These are phyloP conservation scores for Theristicus caerulescens DNA, from an alignment of 2,113 vertebrate genomes.

Conservation along the genomic window DNA sequence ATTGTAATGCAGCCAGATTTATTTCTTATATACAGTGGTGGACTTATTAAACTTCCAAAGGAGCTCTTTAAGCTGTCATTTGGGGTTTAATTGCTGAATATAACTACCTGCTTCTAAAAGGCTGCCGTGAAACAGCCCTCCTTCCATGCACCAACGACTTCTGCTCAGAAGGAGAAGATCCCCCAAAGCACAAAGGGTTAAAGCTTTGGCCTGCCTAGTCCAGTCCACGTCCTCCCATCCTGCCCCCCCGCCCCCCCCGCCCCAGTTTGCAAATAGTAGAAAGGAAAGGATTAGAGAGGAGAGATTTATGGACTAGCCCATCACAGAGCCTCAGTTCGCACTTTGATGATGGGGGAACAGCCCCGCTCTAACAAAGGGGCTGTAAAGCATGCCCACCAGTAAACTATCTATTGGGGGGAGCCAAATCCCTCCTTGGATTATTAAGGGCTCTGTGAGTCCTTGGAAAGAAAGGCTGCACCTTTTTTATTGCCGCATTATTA, in stretches of 20 bases:
- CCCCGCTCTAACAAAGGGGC: not conserved
- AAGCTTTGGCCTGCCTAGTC: not conserved
- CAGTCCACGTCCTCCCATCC: not conserved
- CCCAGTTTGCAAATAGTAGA: not conserved
- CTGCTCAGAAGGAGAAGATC: not conserved
- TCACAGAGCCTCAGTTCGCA: not conserved
- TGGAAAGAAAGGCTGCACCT: not conserved
- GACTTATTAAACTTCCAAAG: not conserved
- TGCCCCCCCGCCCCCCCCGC: no score
- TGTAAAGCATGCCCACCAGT: conserved; percentile 10
- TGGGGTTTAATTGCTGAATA: not conserved
- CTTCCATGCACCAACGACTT: not conserved
- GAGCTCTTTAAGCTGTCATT: not conserved
- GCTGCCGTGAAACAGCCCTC: not conserved
- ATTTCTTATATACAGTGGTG: not conserved
- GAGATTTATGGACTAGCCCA: conserved; percentile 54
- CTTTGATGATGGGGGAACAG: conserved; percentile 38
- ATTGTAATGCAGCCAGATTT: conserved; percentile 16
- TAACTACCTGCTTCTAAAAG: not conserved
- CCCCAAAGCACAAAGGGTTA: conserved; percentile 1
- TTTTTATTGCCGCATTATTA: conserved; percentile 38
- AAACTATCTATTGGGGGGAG: not conserved
- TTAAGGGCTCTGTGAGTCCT: not conserved
- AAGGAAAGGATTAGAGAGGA: conserved; percentile 31
- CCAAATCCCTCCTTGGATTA: conserved; percentile 58